These are phyloP conservation scores for Sipha maydis DNA, from an alignment of 2,888 invertebrate species.

Conservation along the genomic window DNA sequence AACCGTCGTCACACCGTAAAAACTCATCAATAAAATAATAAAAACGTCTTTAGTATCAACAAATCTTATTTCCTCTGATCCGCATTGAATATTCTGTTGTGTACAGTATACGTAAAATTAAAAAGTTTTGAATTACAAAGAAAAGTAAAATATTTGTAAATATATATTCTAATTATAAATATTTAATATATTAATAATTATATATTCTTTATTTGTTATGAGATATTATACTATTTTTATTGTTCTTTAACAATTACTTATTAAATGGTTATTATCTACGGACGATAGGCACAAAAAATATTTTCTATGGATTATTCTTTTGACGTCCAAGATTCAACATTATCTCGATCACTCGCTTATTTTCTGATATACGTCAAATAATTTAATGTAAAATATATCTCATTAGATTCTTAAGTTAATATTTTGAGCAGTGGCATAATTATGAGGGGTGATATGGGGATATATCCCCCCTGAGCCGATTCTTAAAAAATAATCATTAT, in stretches of 20 bases:
- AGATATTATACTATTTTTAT: background rate
- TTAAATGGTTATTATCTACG: background rate
- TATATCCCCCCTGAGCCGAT: too few relatives aligned
- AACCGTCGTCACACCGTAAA: background rate
- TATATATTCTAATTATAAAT: too few relatives aligned
- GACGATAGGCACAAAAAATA: background rate
- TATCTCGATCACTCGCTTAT: conserved; percentile 1
- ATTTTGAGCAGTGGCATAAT: background rate
- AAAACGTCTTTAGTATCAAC: background rate
- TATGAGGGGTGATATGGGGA: too few relatives aligned
- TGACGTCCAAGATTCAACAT: background rate
- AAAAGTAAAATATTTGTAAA: background rate
- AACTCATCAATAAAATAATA: background rate
- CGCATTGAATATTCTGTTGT: background rate
- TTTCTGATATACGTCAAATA: background rate
- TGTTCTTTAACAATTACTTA: background rate
- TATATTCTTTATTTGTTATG: too few relatives aligned
- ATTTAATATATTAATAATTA: too few relatives aligned
- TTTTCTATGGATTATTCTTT: background rate
- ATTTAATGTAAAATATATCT: background rate
- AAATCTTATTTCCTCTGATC: background rate
- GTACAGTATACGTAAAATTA: too few relatives aligned
- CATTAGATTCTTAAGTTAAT: background rate
- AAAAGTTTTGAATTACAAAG: background rate
- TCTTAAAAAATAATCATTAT: too few relatives aligned